Percentiles rank a stretch among this genome's conserved stretches.
These are phyloP conservation scores for Pungitius pungitius DNA, from an alignment of 2,113 vertebrate genomes.

Conservation along the genomic window DNA sequence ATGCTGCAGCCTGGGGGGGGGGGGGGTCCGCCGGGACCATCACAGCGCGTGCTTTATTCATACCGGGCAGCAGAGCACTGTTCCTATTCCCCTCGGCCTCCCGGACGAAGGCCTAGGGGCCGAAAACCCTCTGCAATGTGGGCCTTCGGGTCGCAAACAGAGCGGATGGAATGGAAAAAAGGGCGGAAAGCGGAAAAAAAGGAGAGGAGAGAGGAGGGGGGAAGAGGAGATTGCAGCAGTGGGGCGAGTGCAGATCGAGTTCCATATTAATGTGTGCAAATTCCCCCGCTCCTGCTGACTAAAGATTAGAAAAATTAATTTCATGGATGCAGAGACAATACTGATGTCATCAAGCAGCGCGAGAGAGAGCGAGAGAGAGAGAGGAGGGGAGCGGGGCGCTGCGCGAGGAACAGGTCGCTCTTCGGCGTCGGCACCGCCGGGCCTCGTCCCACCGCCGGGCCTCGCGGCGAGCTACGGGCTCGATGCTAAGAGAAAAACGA, in stretches of 20 bases:
- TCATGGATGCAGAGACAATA: constrained; percentile 84
- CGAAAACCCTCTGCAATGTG: constrained; percentile 34
- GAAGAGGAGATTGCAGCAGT: constrained; percentile 63
- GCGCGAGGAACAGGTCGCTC: constrained; percentile 46
- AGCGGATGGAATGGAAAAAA: too few species aligned
- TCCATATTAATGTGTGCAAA: constrained; percentile 84
- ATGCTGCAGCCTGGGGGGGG: constrained; percentile 58
- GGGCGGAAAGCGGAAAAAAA: too few species aligned
- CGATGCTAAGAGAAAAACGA: too few species aligned
- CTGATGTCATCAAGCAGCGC: constrained; percentile 81
- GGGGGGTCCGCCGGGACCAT: constrained; percentile 64
- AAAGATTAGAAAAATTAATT: constrained; percentile 86
- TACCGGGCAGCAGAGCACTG: constrained; percentile 53
- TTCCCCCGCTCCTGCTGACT: constrained; percentile 83
- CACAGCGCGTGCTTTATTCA: constrained; percentile 71
- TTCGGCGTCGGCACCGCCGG: constrained; percentile 35
- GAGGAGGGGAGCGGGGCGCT: constrained; percentile 64
- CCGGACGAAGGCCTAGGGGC: constrained; percentile 62
- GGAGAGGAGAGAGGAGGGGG: constrained; percentile 23
- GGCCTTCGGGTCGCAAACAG: constrained; percentile 48
- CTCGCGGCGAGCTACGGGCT: too few species aligned
- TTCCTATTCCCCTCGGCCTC: constrained; percentile 57
- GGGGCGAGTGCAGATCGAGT: constrained; percentile 73
- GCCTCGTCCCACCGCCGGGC: too few species aligned
- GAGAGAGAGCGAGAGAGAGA: constrained; percentile 72